Evolutionary conservation across 2,888 invertebrate genomes (phyloP), one percentile per base, ranked within the genome.

Genomic region (Rotaria socialis): DNA sequence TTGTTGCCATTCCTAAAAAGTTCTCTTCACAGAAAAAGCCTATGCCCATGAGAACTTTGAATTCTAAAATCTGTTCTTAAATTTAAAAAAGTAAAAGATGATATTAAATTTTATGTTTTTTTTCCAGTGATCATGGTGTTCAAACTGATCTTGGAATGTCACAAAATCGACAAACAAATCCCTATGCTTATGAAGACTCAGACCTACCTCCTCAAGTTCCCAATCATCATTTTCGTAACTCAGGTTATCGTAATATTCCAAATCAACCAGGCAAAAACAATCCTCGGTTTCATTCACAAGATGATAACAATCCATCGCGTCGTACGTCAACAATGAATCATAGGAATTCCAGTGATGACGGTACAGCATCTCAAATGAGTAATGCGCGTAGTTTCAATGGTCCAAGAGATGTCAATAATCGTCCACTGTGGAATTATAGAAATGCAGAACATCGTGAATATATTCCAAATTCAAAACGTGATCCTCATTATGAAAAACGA

Each of bases 341-440:
- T 11, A 7, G n/a, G 7, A 35, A 67, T 35, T 14, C 14, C 19
- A 19, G 5, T 67, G 27, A 67, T 43, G 85, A 35, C 50, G 47
- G 41, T 14, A 41, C 22, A 24, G 58, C 41, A 10, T 47, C 56
- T 50, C 84, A 84, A n/a, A 80, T 86, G 43, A 84, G 80, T n/a
- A 60, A 60, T 60, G 50, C 84, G 35, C 84, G 86, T n/a, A 85
- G 27, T 11, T 7, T 2, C 16, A 11, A 27, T 22, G 47, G 47
- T 47, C 10, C 24, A 22, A 10, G 2, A n/a, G 80, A 80, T 47
- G 11, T 47, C n/a, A 16, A n/a, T n/a, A 11, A 80, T 47, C 80
- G 80, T 58, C 86, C 86, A 35, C 56, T 85, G 43, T 86, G 86
- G 86, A 86, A 86, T 58, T 86, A 85, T 47, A 75, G 85, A 19